Percentiles rank a stretch among this genome's conserved stretches.
Conservation (phyloP, 1,140 invertebrate species). For the Brachionus manjavacas region DNA sequence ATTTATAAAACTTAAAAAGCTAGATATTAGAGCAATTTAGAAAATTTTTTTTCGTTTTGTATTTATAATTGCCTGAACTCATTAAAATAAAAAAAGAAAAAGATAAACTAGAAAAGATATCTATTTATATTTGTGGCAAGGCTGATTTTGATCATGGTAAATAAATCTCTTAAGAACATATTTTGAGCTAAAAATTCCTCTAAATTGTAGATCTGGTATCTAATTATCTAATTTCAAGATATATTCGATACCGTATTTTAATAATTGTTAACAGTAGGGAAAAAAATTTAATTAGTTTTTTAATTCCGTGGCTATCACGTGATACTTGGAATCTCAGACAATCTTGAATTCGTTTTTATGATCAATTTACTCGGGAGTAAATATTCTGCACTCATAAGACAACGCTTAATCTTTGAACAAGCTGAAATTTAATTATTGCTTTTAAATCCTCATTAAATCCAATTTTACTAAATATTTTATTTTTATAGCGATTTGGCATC, state of each 20-base stretch:
- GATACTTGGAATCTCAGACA: neutral
- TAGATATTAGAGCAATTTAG: neutral
- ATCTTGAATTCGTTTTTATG: neutral
- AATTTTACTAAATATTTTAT: too few species aligned
- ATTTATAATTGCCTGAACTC: neutral
- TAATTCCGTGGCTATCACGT: neutral
- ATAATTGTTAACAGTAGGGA: neutral
- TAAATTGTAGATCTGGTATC: neutral
- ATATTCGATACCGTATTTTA: neutral
- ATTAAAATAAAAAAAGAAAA: neutral
- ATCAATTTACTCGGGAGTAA: neutral
- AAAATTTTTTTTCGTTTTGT: neutral
- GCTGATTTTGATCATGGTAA: neutral
- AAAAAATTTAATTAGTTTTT: neutral
- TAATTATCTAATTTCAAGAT: neutral
- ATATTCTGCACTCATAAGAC: neutral
- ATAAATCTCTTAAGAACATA: neutral
- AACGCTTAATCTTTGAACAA: neutral
- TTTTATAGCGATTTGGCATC: too few species aligned
- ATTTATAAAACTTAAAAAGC: neutral
- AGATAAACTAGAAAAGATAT: neutral
- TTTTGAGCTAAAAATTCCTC: neutral
- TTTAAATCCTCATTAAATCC: too few species aligned
- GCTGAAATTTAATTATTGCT: too few species aligned
- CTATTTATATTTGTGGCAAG: neutral